Percentiles rank a stretch among this genome's conserved stretches.
phyloP scores from a whole-genome alignment of 37 sponge, comb jelly and placozoan genomes.

The Spongia lamella region DNA sequence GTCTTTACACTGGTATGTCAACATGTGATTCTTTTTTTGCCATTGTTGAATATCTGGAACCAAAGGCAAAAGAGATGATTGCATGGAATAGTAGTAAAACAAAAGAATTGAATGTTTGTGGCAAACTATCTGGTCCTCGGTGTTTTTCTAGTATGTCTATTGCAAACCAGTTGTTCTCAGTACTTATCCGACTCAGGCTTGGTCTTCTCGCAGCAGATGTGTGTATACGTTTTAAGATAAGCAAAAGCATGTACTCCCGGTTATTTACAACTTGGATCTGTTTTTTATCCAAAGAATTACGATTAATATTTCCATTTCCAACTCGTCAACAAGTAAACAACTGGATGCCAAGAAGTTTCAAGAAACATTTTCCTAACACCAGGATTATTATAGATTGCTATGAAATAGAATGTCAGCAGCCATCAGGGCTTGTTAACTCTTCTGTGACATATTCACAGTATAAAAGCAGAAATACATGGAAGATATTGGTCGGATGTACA shows the following conservation, averaged over 20 bases:
- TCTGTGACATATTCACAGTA: no score
- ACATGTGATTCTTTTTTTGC: slow-evolving; percentile 6
- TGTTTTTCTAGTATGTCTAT: slow-evolving; percentile 2
- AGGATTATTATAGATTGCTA: slow-evolving; percentile 28
- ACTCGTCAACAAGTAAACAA: slow-evolving; percentile 18
- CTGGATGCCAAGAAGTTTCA: slow-evolving; percentile 35
- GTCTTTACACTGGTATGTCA: slow-evolving; percentile 49
- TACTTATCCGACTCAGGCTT: slow-evolving; percentile 23
- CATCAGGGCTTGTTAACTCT: no score
- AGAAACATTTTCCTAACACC: slow-evolving; percentile 35
- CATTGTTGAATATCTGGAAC: slow-evolving; percentile 33
- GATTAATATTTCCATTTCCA: slow-evolving; percentile 36
- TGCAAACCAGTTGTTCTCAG: slow-evolving; percentile 17
- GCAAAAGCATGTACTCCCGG: neutral
- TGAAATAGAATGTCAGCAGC: no score
- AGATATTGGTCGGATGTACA: slow-evolving; percentile 14
- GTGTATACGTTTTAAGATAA: neutral
- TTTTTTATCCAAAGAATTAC: slow-evolving; percentile 18
- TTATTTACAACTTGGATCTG: slow-evolving; percentile 37
- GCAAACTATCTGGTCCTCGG: neutral
- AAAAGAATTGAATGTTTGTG: no score
- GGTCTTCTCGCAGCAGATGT: neutral
- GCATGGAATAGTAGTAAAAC: neutral
- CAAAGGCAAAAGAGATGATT: slow-evolving; percentile 28
- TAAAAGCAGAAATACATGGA: no score